A percentile compares a stretch with the other conserved stretches of the same genome.
Conservation (phyloP, 2,113 vertebrate genomes). For the Uria aalge region DNA sequence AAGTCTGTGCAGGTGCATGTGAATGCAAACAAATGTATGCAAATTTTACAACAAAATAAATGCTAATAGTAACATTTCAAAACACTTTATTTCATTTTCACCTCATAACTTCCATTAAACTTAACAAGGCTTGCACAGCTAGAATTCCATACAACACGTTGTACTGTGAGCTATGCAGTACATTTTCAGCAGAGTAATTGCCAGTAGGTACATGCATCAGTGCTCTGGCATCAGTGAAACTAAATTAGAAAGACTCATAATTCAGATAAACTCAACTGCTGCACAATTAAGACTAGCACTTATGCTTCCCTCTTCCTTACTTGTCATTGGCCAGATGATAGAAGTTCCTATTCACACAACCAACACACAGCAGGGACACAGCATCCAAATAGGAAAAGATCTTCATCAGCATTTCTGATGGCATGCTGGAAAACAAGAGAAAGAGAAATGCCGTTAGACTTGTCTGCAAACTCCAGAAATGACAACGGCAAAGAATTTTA, state of each 20-base stretch:
- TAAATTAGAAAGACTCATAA: background rate
- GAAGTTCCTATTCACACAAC: slow-evolving; percentile 81
- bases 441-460: background rate
- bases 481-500: background rate
- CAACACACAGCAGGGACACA: slow-evolving; percentile 74
- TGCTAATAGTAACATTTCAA: background rate
- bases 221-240: background rate
- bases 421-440: slow-evolving; percentile 75
- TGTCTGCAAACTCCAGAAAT: background rate
- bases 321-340: slow-evolving; percentile 83
- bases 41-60: background rate
- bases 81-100: background rate
- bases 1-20: background rate
- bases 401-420: slow-evolving; percentile 82
- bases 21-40: background rate
- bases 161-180: background rate
- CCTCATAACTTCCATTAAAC: background rate
- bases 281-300: background rate
- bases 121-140: background rate
- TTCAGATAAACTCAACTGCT: background rate
- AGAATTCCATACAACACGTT: background rate
- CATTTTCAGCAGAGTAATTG: background rate
- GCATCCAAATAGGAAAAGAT: slow-evolving; percentile 87
- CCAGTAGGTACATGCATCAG: background rate
- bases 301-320: slow-evolving; percentile 72